Evolutionary conservation across 2,797 vertebrate genomes (phyloP).

Genomic region (Pangasius mekongensis): DNA sequence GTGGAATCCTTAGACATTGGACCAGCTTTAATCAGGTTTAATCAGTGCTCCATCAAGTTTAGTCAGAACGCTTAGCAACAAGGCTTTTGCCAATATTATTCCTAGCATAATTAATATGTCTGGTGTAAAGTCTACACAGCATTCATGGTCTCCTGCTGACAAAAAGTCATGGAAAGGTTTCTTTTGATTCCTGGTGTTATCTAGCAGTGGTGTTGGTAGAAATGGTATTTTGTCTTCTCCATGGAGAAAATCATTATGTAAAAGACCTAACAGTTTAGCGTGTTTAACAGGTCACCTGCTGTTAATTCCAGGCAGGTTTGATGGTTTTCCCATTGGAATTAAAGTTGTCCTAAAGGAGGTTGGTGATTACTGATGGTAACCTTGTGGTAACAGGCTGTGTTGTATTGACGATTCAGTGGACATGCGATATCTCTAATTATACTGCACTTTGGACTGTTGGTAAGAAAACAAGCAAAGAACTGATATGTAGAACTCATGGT

Average conservation of each 20-base stretch:
- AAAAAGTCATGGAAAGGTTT: neutral
- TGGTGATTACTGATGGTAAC: neutral
- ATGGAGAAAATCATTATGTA: conserved; percentile 8
- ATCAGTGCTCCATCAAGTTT: neutral
- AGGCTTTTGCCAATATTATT: neutral
- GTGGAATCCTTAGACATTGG: neutral
- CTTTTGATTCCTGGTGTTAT: conserved; percentile 14
- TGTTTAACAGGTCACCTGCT: neutral
- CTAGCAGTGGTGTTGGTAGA: neutral
- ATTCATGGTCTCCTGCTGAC: conserved; percentile 5
- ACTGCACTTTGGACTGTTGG: neutral
- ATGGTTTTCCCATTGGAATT: neutral
- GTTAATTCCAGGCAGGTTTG: neutral
- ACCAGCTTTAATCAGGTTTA: conserved; percentile 11
- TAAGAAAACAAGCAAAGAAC: neutral
- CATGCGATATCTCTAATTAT: neutral
- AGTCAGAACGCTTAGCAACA: neutral
- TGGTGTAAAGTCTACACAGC: neutral
- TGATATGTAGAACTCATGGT: neutral
- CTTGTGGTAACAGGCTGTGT: neutral
- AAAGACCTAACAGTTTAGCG: neutral
- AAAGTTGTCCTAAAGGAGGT: neutral
- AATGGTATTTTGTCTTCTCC: neutral
- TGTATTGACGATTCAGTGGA: neutral
- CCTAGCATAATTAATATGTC: neutral